Base-by-base conservation (phyloP, 1,140 invertebrate genomes). In the Araneus ventricosus region DNA sequence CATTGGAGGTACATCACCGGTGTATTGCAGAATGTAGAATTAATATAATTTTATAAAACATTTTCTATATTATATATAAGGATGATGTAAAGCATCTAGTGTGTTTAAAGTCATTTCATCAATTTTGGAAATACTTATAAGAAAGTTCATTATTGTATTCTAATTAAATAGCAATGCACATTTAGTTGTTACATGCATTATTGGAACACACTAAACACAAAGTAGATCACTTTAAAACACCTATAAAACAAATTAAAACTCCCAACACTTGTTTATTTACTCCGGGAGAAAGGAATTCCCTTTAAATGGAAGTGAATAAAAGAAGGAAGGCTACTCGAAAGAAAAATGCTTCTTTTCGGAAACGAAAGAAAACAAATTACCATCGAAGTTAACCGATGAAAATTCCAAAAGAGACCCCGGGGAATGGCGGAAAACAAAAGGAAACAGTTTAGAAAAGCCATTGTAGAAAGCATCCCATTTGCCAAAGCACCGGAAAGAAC, bases 371-470 rank as follows among this genome's bases (percentile, higher is more conserved):
- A 87, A 63, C 85, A 37, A 87, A 87, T 87, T 87, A 61, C 85
- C 41, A 61, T 45, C 57, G 27, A 39, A 87, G 57, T 61, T 87
- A 87, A 61, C 10, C 85, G 85, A 61, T 61, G 85, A 87, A 87
- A 87, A 87, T 87, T 59, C 85, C 57, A 87, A 87, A 87, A 37
- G 30, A 61, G 57, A 8, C 85, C 59, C 57, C 17, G 37, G 52
- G 85, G 85, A 61, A 87, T 61, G 22, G 22, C 57, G 6, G 24
- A 59, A 87, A 87, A 61, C 59, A 87, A 87, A 87, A 63, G 34
- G 52, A 61, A 87, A 87, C 85, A 22, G 52, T 87, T 87, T 87
- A 87, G 85, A 61, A 63, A 87, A 87, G 85, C 52, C 27, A 61
- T 87, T 61, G 85, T 24, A 61, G 85, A 61, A 37, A 82, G 70